These are phyloP conservation scores for Ptilonorhynchus violaceus DNA, from an alignment of 2,113 vertebrate species.

Conservation along the genomic window DNA sequence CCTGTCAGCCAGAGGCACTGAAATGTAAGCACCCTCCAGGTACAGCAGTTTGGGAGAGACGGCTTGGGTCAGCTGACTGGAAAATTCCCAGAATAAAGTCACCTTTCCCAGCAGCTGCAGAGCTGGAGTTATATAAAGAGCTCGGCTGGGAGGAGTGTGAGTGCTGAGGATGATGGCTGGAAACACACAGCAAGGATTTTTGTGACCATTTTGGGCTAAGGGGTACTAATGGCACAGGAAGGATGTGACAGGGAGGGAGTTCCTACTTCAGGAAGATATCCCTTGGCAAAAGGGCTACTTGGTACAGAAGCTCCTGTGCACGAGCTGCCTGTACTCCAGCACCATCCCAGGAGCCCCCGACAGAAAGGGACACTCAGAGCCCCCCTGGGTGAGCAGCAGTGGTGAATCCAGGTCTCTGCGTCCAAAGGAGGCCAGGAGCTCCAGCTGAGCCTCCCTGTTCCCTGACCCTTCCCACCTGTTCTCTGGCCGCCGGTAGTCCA, in stretches of 20 bases:
- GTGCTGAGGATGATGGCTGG: background rate
- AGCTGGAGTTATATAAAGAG: conserved; percentile 10
- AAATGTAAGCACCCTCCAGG: conserved; percentile 24
- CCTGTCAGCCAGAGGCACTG: background rate
- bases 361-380: background rate
- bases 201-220: background rate
- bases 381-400: background rate
- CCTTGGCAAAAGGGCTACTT: background rate
- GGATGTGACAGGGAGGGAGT: background rate
- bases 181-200: background rate
- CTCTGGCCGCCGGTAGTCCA: conserved; percentile 90
- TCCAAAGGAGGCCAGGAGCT: background rate
- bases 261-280: background rate
- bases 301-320: background rate
- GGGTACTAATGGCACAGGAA: background rate
- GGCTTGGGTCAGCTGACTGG: conserved; percentile 39
- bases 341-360: background rate
- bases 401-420: background rate
- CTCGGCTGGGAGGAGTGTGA: background rate
- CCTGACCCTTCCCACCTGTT: conserved; percentile 75
- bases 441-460: background rate
- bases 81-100: conserved; percentile 61
- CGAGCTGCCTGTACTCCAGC: background rate
- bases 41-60: background rate
- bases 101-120: conserved; percentile 48